Conservation (phyloP, 30 jellyfish, hydroid and myxozoan species). For the Clytia hemisphaerica region DNA sequence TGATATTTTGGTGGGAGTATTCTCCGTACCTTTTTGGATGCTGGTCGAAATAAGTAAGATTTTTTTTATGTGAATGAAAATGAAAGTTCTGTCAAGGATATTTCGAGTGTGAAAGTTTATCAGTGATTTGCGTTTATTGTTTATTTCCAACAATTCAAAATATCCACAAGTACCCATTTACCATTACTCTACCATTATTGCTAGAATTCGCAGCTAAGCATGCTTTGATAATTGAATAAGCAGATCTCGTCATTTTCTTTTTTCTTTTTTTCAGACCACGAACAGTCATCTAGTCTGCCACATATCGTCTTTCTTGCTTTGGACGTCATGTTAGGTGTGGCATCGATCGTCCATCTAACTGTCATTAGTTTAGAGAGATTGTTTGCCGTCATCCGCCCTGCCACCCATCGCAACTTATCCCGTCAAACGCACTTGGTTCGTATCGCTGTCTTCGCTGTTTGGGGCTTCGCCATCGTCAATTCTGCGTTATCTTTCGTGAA, state of each 20-base stretch:
- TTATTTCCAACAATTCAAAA: too few relatives aligned
- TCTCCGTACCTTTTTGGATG: constrained; percentile 22
- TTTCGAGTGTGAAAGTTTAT: too few relatives aligned
- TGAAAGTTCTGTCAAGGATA: neutral
- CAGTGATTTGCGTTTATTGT: too few relatives aligned
- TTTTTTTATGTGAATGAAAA: neutral
- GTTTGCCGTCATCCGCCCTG: constrained; percentile 67
- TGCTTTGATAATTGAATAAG: too few relatives aligned
- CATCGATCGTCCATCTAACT: constrained; percentile 31
- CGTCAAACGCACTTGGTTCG: constrained; percentile 40
- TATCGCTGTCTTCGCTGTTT: constrained; percentile 37
- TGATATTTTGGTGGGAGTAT: constrained; percentile 8
- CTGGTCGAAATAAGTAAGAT: constrained; percentile 12
- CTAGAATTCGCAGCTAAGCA: too few relatives aligned
- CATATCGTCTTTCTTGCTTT: constrained; percentile 8
- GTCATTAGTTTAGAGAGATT: constrained; percentile 52
- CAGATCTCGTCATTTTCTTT: neutral
- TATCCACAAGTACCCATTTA: too few relatives aligned
- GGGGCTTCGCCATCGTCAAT: constrained; percentile 39
- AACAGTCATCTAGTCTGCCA: neutral
- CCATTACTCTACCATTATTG: too few relatives aligned
- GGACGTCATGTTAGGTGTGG: constrained; percentile 6
- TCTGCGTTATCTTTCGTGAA: constrained; percentile 46
- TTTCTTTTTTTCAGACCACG: neutral
- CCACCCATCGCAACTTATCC: constrained; percentile 48